Evolutionary conservation across 2,797 vertebrate species (phyloP).

Genomic region (Anisognathus igniventris): DNA sequence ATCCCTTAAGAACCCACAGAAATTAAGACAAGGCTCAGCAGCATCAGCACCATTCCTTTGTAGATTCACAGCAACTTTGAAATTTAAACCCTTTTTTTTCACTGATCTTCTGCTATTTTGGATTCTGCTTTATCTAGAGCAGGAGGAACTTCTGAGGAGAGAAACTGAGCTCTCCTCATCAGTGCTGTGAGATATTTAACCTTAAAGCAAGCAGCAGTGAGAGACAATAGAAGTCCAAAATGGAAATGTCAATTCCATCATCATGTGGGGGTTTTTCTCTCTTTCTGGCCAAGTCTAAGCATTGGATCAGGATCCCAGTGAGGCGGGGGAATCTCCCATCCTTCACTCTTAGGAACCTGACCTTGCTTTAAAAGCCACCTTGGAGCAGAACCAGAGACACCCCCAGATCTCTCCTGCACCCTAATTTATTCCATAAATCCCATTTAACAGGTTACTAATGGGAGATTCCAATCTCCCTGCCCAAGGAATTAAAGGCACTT

Average conservation of each 20-base stretch:
- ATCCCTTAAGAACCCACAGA: not conserved
- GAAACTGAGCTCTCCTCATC: not conserved
- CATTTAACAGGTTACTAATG: not conserved
- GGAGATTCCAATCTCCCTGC: not conserved
- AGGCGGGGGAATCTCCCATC: not conserved
- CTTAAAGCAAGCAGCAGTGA: not conserved
- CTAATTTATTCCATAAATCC: not conserved
- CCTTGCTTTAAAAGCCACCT: not conserved
- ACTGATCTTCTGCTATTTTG: not conserved
- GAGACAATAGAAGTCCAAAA: not conserved
- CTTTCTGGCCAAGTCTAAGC: not conserved
- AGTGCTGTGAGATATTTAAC: not conserved
- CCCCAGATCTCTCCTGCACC: not conserved
- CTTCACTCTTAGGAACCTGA: not conserved
- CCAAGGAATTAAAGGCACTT: not conserved
- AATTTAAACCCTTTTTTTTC: not conserved
- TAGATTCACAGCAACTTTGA: not conserved
- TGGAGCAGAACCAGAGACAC: not conserved
- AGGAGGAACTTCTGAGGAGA: not conserved
- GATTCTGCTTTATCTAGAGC: not conserved
- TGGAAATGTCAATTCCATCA: not conserved
- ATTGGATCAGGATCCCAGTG: not conserved
- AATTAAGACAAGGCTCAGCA: not conserved
- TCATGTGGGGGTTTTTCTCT: fast-evolving
- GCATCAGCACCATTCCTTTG: not conserved